phyloP scores from a whole-genome alignment of 1,140 invertebrate species.

The Halictus rubicundus region DNA sequence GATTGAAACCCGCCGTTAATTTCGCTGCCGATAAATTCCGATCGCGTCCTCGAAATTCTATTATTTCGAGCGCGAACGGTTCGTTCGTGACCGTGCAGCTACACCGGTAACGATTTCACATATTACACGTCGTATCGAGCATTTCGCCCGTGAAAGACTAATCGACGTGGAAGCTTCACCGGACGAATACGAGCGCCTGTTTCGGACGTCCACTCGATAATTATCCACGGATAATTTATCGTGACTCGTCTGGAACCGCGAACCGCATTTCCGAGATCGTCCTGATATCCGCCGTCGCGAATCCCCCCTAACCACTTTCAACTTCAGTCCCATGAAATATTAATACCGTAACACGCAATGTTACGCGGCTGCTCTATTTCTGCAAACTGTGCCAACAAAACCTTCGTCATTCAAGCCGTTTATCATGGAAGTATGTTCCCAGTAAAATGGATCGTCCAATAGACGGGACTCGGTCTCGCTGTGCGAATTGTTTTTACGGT shows the following conservation, averaged over 20 bases:
- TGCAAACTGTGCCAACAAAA: no score
- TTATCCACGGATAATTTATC: conserved; percentile 45
- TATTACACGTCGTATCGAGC: conserved; percentile 14
- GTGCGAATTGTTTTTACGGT: no score
- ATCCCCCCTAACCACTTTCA: background rate
- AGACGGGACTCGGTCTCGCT: no score
- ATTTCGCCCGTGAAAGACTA: conserved; percentile 29
- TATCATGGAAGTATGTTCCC: no score
- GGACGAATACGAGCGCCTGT: conserved; percentile 32
- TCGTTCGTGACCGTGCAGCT: background rate
- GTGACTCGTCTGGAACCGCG: conserved; percentile 8
- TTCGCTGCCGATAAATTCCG: background rate
- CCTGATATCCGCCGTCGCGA: background rate
- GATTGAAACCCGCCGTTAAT: conserved; percentile 5
- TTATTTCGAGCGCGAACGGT: background rate
- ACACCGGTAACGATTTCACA: conserved; percentile 24
- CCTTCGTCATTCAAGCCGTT: no score
- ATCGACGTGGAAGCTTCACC: conserved; percentile 4
- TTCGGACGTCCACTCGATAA: conserved; percentile 21
- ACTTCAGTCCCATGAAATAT: no score
- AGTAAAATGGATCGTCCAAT: no score
- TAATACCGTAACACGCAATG: no score
- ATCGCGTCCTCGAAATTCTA: background rate
- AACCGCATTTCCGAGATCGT: background rate
- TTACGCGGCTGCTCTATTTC: no score